Base-by-base conservation (phyloP, 2,113 vertebrate species). In the Felis chaus region DNA sequence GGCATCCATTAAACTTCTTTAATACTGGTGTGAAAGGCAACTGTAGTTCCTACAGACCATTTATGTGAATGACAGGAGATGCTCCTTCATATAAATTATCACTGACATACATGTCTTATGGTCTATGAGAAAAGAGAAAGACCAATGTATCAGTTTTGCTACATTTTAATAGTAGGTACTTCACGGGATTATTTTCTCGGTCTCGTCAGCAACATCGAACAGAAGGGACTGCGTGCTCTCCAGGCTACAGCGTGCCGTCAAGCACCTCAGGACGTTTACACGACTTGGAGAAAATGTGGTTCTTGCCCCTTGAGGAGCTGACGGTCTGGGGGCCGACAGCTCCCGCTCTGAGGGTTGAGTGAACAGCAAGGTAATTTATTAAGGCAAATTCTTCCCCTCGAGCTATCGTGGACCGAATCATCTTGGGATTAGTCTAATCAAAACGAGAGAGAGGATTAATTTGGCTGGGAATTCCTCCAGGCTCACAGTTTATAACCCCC, bases 141-240 rank as follows among this genome's bases (percentile, higher is more conserved):
- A 95, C 92, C 69, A 48, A 16, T 39, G 1, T 33, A 9, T 57
- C 55, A n/a, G 27, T 84, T 97, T 94, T 89, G 94, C 94, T 97
- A 85, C 63, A 90, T 87, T 98, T 95, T 94, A 98, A 96, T 96
- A 68, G 80, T 71, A 80, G 81, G 45, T 90, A 93, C 89, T 89
- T 92, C 39, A 83, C 92, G 95, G 83, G 66, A 39, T 87, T 45
- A 48, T 41, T 80, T 71, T 92, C 80, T 83, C 57, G 87, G 61
- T 83, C 81, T 96, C 3, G 6, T 89, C 78, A 92, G 92, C 83
- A 95, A 95, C 68, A 87, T 90, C 90, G 23, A 21, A 87, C 57
- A 39, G 66, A 92, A 96, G 89, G 79, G 84, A 89, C 73, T 61
- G 74, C 96, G 95, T 88, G 79, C 69, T 48, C 87, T 92, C 31